A percentile compares a stretch with the other conserved stretches of the same genome.
These are phyloP conservation scores for Himalopsyche kuldschensis DNA, from an alignment of 2,888 invertebrate species.

Conservation along the genomic window DNA sequence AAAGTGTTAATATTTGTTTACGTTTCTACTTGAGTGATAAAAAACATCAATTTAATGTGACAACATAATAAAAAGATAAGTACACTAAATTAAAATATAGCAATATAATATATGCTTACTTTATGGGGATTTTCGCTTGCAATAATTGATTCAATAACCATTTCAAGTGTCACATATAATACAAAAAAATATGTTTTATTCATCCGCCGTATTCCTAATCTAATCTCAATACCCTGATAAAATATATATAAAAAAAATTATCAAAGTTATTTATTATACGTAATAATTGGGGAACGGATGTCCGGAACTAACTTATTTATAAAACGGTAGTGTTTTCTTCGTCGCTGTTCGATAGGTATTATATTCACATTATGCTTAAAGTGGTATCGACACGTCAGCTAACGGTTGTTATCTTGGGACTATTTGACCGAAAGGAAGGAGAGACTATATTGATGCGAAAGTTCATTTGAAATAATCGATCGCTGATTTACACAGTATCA, in stretches of 20 bases:
- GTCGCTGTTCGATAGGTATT: not conserved
- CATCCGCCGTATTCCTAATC: not conserved
- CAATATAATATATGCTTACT: not conserved
- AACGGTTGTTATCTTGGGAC: too few relatives aligned
- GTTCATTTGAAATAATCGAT: too few relatives aligned
- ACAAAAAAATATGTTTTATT: not conserved
- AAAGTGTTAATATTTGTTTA: not conserved
- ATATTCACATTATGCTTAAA: not conserved
- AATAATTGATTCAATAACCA: too few relatives aligned
- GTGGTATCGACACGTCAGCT: not conserved
- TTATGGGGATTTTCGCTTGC: too few relatives aligned
- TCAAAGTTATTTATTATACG: not conserved
- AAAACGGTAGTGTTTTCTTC: not conserved
- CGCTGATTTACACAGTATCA: too few relatives aligned
- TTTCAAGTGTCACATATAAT: not conserved
- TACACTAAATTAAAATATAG: not conserved
- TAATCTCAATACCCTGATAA: not conserved
- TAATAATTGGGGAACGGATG: not conserved
- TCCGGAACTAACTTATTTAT: not conserved
- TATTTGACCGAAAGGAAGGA: too few relatives aligned
- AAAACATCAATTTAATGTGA: not conserved
- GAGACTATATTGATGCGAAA: too few relatives aligned
- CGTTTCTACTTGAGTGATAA: not conserved
- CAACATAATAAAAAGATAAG: not conserved
- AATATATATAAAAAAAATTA: not conserved